Evolutionary conservation across 2,888 invertebrate species (phyloP).

Genomic region (Chrysolina oricalcia): DNA sequence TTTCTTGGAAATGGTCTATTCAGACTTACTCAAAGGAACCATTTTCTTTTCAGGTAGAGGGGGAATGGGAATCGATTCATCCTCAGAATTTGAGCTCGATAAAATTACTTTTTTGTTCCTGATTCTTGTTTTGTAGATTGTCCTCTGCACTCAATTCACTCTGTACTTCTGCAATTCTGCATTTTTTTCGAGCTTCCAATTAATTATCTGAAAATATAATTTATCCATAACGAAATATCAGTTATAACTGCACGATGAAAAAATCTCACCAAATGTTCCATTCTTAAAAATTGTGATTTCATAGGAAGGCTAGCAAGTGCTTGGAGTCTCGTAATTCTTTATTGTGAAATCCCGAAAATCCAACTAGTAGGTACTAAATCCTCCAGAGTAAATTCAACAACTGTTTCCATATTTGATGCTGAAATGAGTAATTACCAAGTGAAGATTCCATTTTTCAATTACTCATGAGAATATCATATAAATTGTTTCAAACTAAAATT

Average conservation of each 20-base stretch:
- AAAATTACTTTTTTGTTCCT: conserved; percentile 30
- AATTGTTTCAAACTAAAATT: too few relatives aligned
- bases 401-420: conserved; percentile 23
- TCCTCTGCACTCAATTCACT: conserved; percentile 18
- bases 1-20: neutral
- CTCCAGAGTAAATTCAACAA: conserved; percentile 4
- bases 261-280: conserved; percentile 27
- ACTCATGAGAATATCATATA: neutral
- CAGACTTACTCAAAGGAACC: conserved; percentile 3
- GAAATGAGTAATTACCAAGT: conserved; percentile 11
- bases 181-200: neutral
- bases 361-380: conserved; percentile 22
- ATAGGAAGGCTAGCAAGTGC: conserved; percentile 25
- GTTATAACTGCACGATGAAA: conserved; percentile 20
- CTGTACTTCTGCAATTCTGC: neutral
- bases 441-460: neutral
- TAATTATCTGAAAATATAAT: conserved; percentile 13
- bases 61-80: neutral
- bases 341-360: conserved; percentile 6
- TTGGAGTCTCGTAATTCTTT: conserved; percentile 9
- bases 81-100: conserved; percentile 27
- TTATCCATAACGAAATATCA: conserved; percentile 22
- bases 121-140: conserved; percentile 33
- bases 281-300: conserved; percentile 16
- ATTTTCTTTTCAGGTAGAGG: neutral